Evolutionary conservation across 2,113 vertebrate genomes (phyloP).

Genomic region (Pardalotus punctatus): DNA sequence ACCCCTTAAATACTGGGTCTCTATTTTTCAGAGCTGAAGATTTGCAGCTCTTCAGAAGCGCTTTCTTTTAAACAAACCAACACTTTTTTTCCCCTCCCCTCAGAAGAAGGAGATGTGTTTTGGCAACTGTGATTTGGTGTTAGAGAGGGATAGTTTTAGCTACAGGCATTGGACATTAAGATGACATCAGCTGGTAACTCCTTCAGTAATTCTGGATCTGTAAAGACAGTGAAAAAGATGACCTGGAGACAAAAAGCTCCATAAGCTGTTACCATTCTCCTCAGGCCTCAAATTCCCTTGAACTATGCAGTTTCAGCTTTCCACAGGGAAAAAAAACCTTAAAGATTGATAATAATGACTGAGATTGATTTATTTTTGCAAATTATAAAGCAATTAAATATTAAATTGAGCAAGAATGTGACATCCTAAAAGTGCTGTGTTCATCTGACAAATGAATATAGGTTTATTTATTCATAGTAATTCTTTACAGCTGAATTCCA

Average conservation of each 20-base stretch:
- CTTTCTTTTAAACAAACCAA: background rate
- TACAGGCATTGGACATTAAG: background rate
- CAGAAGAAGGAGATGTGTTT: background rate
- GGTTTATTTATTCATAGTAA: conserved; percentile 16
- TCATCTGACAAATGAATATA: background rate
- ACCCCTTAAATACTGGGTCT: background rate
- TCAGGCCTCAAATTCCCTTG: background rate
- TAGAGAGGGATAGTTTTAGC: background rate
- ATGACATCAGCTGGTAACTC: background rate
- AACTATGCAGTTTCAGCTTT: background rate
- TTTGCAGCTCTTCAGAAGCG: background rate
- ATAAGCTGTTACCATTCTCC: background rate
- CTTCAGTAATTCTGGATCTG: background rate
- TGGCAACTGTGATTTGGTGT: background rate
- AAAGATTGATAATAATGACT: background rate
- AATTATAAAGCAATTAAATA: conserved; percentile 28
- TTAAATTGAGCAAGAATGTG: background rate
- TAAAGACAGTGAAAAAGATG: background rate
- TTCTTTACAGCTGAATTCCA: background rate
- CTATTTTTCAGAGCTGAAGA: background rate
- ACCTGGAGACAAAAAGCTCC: background rate
- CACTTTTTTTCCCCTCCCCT: background rate
- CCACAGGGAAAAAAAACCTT: background rate
- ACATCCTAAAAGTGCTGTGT: background rate
- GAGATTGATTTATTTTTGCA: background rate